These are phyloP conservation scores for Mus spicilegus DNA, from an alignment of 2,113 vertebrate genomes.

Conservation along the genomic window DNA sequence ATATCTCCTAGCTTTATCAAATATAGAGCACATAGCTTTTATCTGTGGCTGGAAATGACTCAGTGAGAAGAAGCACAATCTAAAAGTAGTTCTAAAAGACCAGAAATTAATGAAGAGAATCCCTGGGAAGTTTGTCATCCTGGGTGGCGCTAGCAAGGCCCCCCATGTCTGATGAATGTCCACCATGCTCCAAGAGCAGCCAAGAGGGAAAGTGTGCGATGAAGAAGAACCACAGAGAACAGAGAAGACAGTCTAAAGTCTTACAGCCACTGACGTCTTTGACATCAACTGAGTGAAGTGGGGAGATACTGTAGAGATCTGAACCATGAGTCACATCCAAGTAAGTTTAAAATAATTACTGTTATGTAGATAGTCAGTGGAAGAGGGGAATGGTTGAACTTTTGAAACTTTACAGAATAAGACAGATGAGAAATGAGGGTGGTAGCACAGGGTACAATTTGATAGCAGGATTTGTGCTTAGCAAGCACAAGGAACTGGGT, in stretches of 20 bases:
- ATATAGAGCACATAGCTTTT: background rate
- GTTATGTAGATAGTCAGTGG: background rate
- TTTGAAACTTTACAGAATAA: background rate
- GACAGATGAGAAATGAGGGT: background rate
- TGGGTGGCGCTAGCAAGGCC: background rate
- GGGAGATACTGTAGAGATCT: background rate
- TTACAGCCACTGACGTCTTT: background rate
- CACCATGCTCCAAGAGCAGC: background rate
- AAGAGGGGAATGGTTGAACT: background rate
- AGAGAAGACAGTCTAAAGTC: background rate
- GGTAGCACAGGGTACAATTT: background rate
- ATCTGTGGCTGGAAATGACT: background rate
- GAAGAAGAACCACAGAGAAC: background rate
- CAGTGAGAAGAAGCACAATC: background rate
- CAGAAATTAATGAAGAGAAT: background rate
- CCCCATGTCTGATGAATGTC: rapidly evolving
- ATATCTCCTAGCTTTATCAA: background rate
- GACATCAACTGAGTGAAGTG: background rate
- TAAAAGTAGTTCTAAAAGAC: background rate
- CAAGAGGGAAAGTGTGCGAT: background rate
- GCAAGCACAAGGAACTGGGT: background rate
- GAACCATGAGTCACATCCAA: background rate
- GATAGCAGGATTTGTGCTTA: background rate
- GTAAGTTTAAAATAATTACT: background rate
- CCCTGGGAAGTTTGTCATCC: background rate